Evolutionary conservation across 1,140 invertebrate species (phyloP), one percentile per base, ranked within the genome.

Genomic region (Drosophila lacertosa): DNA sequence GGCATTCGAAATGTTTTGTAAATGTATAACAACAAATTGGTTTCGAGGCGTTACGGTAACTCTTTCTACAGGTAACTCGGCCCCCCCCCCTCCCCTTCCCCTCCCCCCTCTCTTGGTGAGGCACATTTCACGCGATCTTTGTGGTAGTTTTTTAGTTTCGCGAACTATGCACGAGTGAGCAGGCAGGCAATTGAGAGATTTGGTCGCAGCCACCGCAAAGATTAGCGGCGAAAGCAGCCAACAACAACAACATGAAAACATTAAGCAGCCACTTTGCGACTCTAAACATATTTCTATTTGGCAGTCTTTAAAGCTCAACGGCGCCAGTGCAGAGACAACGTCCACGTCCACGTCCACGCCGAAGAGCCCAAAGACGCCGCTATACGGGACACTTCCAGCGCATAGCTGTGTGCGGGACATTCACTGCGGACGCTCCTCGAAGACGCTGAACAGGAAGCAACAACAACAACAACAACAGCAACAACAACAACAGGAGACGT

Each of bases 291-390:
- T 79, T 73, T 48, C 57, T 39, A 76, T 57, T 69, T 76, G 45
- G 48, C 84, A 90, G 89, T 90, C 89, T 79, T 62, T 90, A 60
- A 83, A 90, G 66, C 74, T 89, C 69, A 90, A 90, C 83, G 89
- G 89, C 37, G 60, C 33, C 67, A 71, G 55, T 37, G 42, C 53
- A 39, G 70, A 65, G 55, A 39, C 53, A 62, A 51, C 66, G 15
- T 24, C 66, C 59, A 48, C 74, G 69, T 51, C 66, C 1, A 53
- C 65, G 13, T 33, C 40, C 13, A 74, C 78, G 53, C 63, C 71
- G 55, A 70, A 67, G 67, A 35, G 76, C 26, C 66, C 70, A 16
- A 77, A 68, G 55, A 76, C 83, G 35, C 54, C 63, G 37, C 16
- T 16, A 5, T 24, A 20, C n/a, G 44, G 55, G 9, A 7, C 24